Base-by-base conservation (phyloP, 2,888 invertebrate genomes). In the Drosophila tripunctata region DNA sequence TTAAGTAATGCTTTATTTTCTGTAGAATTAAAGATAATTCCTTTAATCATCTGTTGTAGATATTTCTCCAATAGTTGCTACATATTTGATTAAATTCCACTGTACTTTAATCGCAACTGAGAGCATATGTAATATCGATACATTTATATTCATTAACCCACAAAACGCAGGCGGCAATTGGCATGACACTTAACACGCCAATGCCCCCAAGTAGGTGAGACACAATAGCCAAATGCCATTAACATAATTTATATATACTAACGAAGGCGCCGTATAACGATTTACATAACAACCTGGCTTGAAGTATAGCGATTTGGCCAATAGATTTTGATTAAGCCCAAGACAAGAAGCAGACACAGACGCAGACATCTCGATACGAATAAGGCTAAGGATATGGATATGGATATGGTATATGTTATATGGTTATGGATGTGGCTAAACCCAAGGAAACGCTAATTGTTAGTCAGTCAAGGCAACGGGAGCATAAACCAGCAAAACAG, bases 231-330 rank as follows among this genome's bases (percentile, higher is more conserved):
- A 76, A 83, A 83, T 83, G 80, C 50, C 55, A 86, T 80, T 77
- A 81, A 70, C 84, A 86, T 81, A 80, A 81, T 80, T 86, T 83
- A 81, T 81, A 81, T 81, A 62, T 75, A 62, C 61, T 50, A 56
- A 54, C 47, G 56, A 41, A 57, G 58, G 43, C 12, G 36, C n/a
- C 54, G 44, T 17, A 44, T 45, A 47, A 17, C 48, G 45, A 66
- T 64, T 73, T 63, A 58, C 60, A 65, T 65, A 67, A 65, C 75
- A 63, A 56, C 51, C 63, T 67, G 40, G 41, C 38, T 21, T 38
- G 38, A 17, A 48, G 38, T 35, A 38, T 54, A 50, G 35, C 64
- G 44, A 57, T 55, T 65, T 65, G 50, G 61, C 51, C 61, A 62
- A 76, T 68, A 72, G 65, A 68, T 75, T 68, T 64, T 56, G 75